These are phyloP conservation scores for Nylanderia fulva DNA, from an alignment of 1,140 invertebrate species.

Conservation along the genomic window DNA sequence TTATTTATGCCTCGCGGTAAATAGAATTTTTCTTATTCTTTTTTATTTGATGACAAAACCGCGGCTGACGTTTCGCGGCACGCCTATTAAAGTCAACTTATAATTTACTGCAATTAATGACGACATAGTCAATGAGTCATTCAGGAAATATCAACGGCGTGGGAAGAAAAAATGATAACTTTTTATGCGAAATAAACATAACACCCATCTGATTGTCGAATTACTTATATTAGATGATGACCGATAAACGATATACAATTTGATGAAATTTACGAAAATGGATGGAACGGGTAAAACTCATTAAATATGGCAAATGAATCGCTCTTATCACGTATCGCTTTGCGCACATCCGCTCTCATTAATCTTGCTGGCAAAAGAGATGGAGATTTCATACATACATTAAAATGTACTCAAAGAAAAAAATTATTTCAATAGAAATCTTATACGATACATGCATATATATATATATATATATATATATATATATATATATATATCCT, in stretches of 20 bases:
- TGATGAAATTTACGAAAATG: not conserved
- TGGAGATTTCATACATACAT: not conserved
- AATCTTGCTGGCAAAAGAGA: not conserved
- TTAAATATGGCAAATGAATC: not conserved
- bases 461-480: not conserved
- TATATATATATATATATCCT: too few relatives aligned
- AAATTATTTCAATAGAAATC: not conserved
- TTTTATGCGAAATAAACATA: not conserved
- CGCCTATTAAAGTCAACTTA: not conserved
- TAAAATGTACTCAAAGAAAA: not conserved
- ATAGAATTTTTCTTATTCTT: not conserved
- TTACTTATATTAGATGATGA: not conserved
- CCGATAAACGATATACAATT: not conserved
- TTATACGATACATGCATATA: not conserved
- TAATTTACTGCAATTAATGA: constrained; percentile 1
- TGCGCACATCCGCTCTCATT: not conserved
- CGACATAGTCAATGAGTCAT: constrained; percentile 4
- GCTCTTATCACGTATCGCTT: not conserved
- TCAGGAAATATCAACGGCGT: not conserved
- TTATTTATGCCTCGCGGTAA: not conserved
- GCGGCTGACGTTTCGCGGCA: not conserved
- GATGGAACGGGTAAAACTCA: not conserved
- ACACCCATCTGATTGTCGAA: not conserved
- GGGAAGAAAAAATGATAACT: not conserved
- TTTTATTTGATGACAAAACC: not conserved